These are phyloP conservation scores for Pandemis cinnamomeana DNA, from an alignment of 2,888 invertebrate genomes.

Conservation along the genomic window DNA sequence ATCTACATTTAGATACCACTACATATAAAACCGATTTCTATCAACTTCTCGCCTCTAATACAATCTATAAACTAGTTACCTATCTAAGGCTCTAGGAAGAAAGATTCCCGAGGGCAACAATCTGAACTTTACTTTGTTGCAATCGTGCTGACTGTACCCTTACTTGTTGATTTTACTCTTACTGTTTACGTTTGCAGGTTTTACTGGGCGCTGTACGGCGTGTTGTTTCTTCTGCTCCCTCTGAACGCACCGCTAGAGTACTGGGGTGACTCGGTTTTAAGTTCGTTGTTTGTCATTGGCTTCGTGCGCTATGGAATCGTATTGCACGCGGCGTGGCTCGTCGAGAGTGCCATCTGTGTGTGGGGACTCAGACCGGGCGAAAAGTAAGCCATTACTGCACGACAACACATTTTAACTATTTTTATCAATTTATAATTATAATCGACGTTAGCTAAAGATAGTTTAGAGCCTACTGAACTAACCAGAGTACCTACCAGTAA, in stretches of 20 bases:
- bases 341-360: slow-evolving; percentile 89
- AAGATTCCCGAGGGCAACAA: too few relatives aligned
- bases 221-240: slow-evolving; percentile 88
- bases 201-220: slow-evolving; percentile 87
- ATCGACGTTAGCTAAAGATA: too few relatives aligned
- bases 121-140: not conserved
- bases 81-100: too few relatives aligned
- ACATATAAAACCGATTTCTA: too few relatives aligned
- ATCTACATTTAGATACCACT: too few relatives aligned
- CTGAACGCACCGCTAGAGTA: slow-evolving; percentile 91
- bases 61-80: too few relatives aligned
- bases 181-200: slow-evolving; percentile 76
- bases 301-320: slow-evolving; percentile 88
- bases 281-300: slow-evolving; percentile 87
- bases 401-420: not conserved
- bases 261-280: slow-evolving; percentile 88
- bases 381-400: slow-evolving; percentile 85
- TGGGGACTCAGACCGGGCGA: slow-evolving; percentile 89
- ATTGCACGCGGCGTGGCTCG: slow-evolving; percentile 87
- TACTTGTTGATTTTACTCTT: too few relatives aligned
- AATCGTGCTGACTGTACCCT: not conserved
- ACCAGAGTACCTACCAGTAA: too few relatives aligned
- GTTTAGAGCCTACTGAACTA: too few relatives aligned
- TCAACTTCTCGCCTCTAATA: too few relatives aligned
- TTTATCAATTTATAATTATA: too few relatives aligned